Evolutionary conservation across 1,140 invertebrate species (phyloP), one percentile per base, ranked within the genome.

Genomic region (Sesamia nonagrioides): DNA sequence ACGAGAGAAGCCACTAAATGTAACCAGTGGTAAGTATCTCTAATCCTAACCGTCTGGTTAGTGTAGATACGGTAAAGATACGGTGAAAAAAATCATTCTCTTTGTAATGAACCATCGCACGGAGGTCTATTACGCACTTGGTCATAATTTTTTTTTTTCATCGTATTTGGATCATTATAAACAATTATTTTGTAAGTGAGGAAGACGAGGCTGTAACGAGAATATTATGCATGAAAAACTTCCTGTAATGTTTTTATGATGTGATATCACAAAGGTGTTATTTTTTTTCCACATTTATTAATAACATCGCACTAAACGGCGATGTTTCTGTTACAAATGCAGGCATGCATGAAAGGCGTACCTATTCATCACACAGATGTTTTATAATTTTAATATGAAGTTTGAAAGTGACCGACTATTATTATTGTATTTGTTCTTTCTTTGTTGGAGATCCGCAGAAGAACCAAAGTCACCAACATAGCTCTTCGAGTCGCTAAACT

Each of bases 191-290:
- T 21, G 35, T 63, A 40, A 63, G 17, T 63, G 37, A 58, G 37
- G 54, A 60, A 74, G 17, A 21, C 35, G 11, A 4, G 33, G n/a
- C 18, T 42, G 8, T 74, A 60, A 74, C 21, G 71, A 60, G 17
- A 15, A 45, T 74, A 27, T 74, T 74, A 60, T 74, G 17, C 54
- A 60, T 60, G 33, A 37, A 60, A 45, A 42, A 56, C 50, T 74
- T 74, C 71, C 71, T 74, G 71, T 60, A 60, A 74, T 37, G 13
- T 48, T 50, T 68, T 68, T 52, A 33, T 18, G 4, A 2, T 35
- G 7, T 72, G 13, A 54, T 42, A 9, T 9, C 45, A 72, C 48
- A 54, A 37, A 54, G 48, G n/a, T 54, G 11, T 71, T 8, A 45
- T 66, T 48, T 11, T 48, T 11, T 48, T 17, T 66, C 15, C 13